These are phyloP conservation scores for Nicator chloris DNA, from an alignment of 2,113 vertebrate genomes.

Conservation along the genomic window DNA sequence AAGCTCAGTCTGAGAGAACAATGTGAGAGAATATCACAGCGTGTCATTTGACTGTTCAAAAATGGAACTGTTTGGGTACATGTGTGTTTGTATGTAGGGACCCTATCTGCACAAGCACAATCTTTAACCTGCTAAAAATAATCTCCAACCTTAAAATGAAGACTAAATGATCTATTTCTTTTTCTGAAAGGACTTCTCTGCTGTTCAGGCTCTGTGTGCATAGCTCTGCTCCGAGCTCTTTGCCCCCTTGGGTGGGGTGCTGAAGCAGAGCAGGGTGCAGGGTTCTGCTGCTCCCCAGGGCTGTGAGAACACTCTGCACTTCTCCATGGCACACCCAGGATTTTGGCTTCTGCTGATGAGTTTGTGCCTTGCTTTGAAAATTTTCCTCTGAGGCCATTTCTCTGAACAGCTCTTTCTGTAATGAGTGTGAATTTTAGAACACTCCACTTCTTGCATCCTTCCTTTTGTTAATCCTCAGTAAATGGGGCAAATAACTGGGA, in stretches of 20 bases:
- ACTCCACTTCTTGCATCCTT: neutral
- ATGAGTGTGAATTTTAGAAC: slow-evolving; percentile 9
- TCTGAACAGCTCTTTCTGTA: slow-evolving; percentile 10
- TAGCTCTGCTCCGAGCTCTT: neutral
- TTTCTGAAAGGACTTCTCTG: neutral
- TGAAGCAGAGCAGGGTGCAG: neutral
- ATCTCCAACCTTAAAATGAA: neutral
- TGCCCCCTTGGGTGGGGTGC: neutral
- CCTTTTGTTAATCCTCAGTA: slow-evolving; percentile 12
- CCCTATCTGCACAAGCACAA: neutral
- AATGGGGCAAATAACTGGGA: slow-evolving; percentile 3
- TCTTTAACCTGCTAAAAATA: neutral
- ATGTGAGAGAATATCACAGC: neutral
- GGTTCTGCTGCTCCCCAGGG: neutral
- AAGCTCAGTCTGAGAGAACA: neutral
- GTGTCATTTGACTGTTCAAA: neutral
- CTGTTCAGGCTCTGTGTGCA: neutral
- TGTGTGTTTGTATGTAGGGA: neutral
- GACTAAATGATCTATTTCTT: neutral
- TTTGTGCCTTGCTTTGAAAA: neutral
- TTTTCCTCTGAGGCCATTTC: neutral
- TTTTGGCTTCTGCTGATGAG: neutral
- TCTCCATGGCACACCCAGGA: neutral
- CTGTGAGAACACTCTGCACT: neutral
- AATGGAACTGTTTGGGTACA: accelerated